A percentile compares a stretch with the other conserved stretches of the same genome.
Conservation (phyloP, 2,797 vertebrate genomes). For the Otolemur crassicaudatus region DNA sequence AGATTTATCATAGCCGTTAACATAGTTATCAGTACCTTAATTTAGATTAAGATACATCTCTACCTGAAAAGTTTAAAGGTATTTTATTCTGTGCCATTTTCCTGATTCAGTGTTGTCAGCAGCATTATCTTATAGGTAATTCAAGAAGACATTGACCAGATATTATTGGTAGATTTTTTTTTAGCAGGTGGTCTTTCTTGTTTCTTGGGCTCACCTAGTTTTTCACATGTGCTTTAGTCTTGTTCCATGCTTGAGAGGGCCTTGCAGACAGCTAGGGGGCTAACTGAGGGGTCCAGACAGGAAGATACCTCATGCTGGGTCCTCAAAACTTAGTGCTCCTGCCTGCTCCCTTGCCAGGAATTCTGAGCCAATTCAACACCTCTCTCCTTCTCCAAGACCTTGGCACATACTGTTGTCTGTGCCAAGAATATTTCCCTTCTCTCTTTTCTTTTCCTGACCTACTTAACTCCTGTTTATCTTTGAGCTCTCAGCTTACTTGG, state of each 20-base stretch:
- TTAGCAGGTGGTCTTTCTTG: background rate
- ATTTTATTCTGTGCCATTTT: background rate
- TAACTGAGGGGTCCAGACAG: background rate
- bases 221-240: slow-evolving; percentile 31
- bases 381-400: background rate
- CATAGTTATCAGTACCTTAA: slow-evolving; percentile 32
- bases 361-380: slow-evolving; percentile 20
- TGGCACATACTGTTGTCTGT: slow-evolving; percentile 24
- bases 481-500: background rate
- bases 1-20: background rate
- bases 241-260: background rate
- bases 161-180: slow-evolving; percentile 41
- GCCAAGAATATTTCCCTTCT: background rate
- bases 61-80: background rate
- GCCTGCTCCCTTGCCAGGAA: slow-evolving; percentile 3
- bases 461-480: slow-evolving; percentile 3
- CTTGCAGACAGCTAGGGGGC: background rate
- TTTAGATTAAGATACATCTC: slow-evolving; percentile 28
- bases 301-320: background rate
- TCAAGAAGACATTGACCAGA: background rate
- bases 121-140: slow-evolving; percentile 1
- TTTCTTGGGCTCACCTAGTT: background rate
- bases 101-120: background rate
- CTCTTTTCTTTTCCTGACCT: background rate
- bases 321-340: background rate